Percentiles rank a stretch among this genome's conserved stretches.
Conservation (phyloP, 2,113 vertebrate species). For the Xenotilapia leptura region DNA sequence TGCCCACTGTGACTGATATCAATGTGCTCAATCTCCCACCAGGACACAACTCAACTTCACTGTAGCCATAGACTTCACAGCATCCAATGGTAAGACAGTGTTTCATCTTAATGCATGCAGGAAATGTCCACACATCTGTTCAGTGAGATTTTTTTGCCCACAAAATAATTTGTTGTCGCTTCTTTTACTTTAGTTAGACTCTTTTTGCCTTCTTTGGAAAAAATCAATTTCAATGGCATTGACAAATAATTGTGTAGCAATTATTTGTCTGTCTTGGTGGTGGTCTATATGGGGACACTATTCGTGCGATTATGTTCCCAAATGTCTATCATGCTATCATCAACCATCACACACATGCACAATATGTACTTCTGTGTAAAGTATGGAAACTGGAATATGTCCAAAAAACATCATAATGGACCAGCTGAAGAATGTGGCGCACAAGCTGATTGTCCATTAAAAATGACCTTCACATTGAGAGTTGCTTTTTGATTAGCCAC, state of each 20-base stretch:
- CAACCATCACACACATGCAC: background rate
- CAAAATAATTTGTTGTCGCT: background rate
- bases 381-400: background rate
- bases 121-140: background rate
- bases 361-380: background rate
- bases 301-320: background rate
- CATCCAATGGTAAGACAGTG: constrained; percentile 82
- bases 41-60: constrained; percentile 95
- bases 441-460: background rate
- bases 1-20: background rate
- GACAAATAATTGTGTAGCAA: background rate
- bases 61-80: constrained; percentile 92
- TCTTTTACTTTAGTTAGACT: background rate
- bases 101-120: background rate
- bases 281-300: background rate
- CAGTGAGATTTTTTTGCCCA: background rate
- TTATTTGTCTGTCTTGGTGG: background rate
- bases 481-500: background rate
- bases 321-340: background rate
- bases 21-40: constrained; percentile 8
- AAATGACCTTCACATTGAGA: background rate
- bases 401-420: background rate
- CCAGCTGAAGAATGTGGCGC: background rate
- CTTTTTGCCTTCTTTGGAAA: background rate
- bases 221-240: rapidly evolving